Evolutionary conservation across 2,888 invertebrate species (phyloP).

Genomic region (Ctenicera cuprea): DNA sequence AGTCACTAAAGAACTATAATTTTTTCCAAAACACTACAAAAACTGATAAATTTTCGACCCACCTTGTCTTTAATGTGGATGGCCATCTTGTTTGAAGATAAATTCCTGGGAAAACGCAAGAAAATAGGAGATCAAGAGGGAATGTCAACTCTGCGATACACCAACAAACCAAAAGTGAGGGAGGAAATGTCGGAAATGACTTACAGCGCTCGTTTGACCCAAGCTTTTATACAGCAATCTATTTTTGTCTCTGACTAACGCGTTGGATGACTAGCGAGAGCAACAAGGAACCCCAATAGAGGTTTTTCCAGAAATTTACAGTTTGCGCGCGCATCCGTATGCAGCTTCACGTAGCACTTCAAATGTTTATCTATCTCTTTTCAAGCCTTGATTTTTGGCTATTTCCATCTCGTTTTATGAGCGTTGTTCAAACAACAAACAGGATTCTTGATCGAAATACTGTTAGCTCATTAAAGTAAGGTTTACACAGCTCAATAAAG

Average conservation of each 20-base stretch:
- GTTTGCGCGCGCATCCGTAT: not conserved
- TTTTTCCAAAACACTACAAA: not conserved
- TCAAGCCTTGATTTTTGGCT: no score
- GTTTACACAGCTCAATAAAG: no score
- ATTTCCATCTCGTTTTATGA: no score
- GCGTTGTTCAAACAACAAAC: no score
- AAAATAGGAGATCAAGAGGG: not conserved
- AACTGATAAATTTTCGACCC: constrained; percentile 29
- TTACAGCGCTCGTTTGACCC: not conserved
- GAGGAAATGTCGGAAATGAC: constrained; percentile 29
- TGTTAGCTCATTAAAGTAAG: no score
- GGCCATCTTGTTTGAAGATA: constrained; percentile 60
- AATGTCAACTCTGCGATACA: not conserved
- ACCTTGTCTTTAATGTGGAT: constrained; percentile 75
- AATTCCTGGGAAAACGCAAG: not conserved
- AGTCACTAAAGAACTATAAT: not conserved
- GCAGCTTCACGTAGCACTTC: no score
- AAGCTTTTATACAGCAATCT: not conserved
- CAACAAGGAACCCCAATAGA: not conserved
- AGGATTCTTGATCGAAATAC: no score
- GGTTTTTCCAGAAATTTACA: not conserved
- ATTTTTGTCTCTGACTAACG: constrained; percentile 26
- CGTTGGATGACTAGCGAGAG: not conserved
- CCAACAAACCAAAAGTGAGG: constrained; percentile 12
- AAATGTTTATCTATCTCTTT: no score